Percentiles rank a stretch among this genome's conserved stretches.
Conservation (phyloP, 2,797 vertebrate genomes). For the Meda fulgida region DNA sequence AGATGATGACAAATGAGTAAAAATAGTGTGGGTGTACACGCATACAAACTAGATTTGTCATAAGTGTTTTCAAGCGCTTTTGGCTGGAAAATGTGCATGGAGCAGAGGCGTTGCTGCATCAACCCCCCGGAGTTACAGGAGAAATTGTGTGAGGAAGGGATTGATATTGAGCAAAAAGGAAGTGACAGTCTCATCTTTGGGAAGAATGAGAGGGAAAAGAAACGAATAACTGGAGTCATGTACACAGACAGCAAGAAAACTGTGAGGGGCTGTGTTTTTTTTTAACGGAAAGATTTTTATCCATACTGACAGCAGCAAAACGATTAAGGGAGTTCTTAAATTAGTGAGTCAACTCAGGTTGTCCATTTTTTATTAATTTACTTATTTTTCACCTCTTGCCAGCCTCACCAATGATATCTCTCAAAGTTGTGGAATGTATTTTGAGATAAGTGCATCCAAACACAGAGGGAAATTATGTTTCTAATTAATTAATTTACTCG, state of each 20-base stretch:
- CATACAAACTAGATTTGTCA: conserved; percentile 75
- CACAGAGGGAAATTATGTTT: conserved; percentile 32
- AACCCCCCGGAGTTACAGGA: conserved; percentile 73
- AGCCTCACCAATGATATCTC: background rate
- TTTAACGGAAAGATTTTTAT: conserved; percentile 2
- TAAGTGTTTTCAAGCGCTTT: conserved; percentile 75
- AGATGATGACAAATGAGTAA: conserved; percentile 19
- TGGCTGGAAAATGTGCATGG: conserved; percentile 80
- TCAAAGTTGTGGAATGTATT: conserved; percentile 60
- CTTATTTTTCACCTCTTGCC: conserved; percentile 13
- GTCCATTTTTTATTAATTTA: background rate
- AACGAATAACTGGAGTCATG: conserved; percentile 71
- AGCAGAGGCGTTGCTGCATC: conserved; percentile 76
- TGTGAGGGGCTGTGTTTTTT: background rate
- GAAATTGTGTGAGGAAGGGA: conserved; percentile 73
- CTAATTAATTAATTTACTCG: conserved; percentile 53
- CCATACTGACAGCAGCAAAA: conserved; percentile 24
- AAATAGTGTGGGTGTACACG: conserved; percentile 39
- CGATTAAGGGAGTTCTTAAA: conserved; percentile 3
- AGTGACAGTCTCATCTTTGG: conserved; percentile 80
- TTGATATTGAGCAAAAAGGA: conserved; percentile 77
- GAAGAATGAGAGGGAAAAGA: conserved; percentile 68
- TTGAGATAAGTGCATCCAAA: conserved; percentile 69
- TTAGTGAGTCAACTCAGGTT: background rate
- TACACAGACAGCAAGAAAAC: conserved; percentile 48